A percentile compares a stretch with the other conserved stretches of the same genome.
These are phyloP conservation scores for Coelopa pilipes DNA, from an alignment of 2,888 invertebrate species.

Conservation along the genomic window DNA sequence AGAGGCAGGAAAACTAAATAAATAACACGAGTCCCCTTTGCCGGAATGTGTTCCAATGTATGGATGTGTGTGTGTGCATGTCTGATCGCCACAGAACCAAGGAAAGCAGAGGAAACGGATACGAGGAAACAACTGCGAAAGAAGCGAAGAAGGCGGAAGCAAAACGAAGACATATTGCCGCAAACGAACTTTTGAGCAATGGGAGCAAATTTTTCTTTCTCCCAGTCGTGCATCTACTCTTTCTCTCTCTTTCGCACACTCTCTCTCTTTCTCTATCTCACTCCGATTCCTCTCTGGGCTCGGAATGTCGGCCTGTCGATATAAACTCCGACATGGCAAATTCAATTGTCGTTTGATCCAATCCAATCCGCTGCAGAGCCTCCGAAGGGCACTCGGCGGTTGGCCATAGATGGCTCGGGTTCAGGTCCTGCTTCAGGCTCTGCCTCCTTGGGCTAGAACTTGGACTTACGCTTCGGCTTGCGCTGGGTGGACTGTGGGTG, in stretches of 20 bases:
- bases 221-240: background rate
- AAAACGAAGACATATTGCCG: slow-evolving; percentile 42
- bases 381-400: slow-evolving; percentile 18
- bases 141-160: background rate
- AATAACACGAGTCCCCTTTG: slow-evolving; percentile 51
- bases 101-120: background rate
- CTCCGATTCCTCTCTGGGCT: slow-evolving; percentile 12
- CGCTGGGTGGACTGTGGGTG: background rate
- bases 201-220: slow-evolving; percentile 45
- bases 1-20: slow-evolving; percentile 58
- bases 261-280: background rate
- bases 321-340: slow-evolving; percentile 59
- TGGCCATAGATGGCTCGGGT: background rate
- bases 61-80: slow-evolving; percentile 1
- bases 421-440: background rate
- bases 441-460: background rate
- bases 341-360: slow-evolving; percentile 57
- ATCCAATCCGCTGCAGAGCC: slow-evolving; percentile 24
- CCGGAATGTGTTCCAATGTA: slow-evolving; percentile 16
- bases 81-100: background rate
- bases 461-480: too few species aligned
- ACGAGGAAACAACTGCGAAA: background rate
- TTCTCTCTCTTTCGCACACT: background rate
- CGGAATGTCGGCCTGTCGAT: slow-evolving; percentile 42
- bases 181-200: slow-evolving; percentile 50